Percentiles rank a stretch among this genome's conserved stretches.
Evolutionary conservation across 1,140 invertebrate genomes (phyloP).

Genomic region (Aphis craccivora): DNA sequence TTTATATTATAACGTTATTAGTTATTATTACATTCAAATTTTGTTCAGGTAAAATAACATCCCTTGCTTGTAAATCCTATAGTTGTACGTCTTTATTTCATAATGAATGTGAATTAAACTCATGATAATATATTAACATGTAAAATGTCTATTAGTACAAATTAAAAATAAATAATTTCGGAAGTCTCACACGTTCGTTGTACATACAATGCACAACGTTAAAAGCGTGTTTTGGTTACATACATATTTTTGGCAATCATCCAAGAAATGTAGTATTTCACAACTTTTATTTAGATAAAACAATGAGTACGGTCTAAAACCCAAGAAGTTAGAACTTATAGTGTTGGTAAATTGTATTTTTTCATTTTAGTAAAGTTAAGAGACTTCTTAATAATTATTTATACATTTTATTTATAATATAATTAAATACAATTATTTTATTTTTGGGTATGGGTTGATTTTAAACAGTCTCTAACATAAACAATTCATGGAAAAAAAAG

Average conservation of each 20-base stretch:
- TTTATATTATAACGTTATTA: background rate
- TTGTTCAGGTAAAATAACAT: background rate
- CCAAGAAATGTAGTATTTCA: background rate
- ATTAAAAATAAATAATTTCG: background rate
- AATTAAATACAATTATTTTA: background rate
- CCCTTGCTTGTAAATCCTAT: background rate
- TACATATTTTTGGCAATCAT: background rate
- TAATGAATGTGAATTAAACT: background rate
- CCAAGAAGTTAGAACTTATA: background rate
- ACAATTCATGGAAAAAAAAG: background rate
- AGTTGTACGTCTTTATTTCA: background rate
- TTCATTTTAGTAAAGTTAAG: background rate
- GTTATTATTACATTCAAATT: background rate
- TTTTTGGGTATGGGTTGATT: background rate
- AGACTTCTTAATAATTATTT: background rate
- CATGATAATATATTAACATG: background rate
- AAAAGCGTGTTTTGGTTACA: background rate
- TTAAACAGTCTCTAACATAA: background rate
- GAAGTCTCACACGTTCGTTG: background rate
- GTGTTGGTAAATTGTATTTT: background rate
- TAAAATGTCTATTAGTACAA: background rate
- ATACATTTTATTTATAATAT: background rate
- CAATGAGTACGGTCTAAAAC: background rate
- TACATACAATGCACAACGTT: background rate
- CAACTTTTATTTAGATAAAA: background rate